Evolutionary conservation across 1,140 invertebrate species (phyloP), one percentile per base, ranked within the genome.

Genomic region (Psilanteris sp.): DNA sequence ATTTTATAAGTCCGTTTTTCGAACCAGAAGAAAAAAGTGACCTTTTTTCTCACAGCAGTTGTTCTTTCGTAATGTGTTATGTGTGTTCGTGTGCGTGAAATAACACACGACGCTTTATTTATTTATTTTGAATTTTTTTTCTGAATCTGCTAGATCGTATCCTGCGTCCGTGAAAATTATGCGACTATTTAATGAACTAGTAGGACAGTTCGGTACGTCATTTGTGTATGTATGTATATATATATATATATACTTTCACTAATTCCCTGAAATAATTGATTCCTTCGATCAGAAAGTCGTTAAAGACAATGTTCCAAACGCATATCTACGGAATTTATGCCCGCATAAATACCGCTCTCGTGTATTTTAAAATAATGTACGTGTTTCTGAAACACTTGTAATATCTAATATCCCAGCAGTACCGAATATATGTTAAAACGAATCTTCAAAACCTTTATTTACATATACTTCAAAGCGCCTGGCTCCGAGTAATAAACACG

Each of bases 401-500:
- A 55, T 44, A 15, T 27, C 26, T 46, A 36, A 72, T 72, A 14
- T 41, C 11, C 9, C 4, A 8, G 3, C 27, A 18, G 5, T 37
- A 48, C 22, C 44, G 9, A 57, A 50, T 54, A 32, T 41, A 50
- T 22, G 15, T 26, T 48, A 32, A 48, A 68, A 32, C 52, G 52
- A 43, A 26, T 34, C 22, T 16, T 18, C 32, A 4, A 41, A 48
- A 44, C 39, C n/a, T 44, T 39, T 46, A 64, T 73, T 64, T 50
- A 44, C 52, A 64, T 73, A 64, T 43, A 18, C 59, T 59, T 50
- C 41, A 52, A 52, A 57, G 52, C 32, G 24, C 31, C 31, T 43
- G 34, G 27, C 10, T 18, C 16, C 15, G 10, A 55, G 70, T 73
- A 66, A 73, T 73, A 73, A 73, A 73, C 59, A 66, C 70, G 70